A percentile compares a stretch with the other conserved stretches of the same genome.
These are phyloP conservation scores for Ariolimax columbianus DNA, from an alignment of 2,888 invertebrate genomes.

Conservation along the genomic window DNA sequence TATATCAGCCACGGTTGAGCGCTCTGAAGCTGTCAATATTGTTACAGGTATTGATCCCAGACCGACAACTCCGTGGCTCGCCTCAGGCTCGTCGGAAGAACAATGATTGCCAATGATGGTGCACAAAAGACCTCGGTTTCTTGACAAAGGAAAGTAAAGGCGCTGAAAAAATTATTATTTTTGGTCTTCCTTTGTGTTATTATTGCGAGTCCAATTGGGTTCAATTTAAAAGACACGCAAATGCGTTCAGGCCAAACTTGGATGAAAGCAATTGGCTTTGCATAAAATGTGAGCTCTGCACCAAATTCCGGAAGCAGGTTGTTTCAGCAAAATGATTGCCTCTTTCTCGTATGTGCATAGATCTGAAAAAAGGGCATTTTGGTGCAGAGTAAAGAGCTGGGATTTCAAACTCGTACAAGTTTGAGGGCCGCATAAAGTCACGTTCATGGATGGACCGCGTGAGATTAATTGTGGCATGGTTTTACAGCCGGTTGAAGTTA, in stretches of 20 bases:
- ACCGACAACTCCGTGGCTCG: not conserved
- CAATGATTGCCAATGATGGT: not conserved
- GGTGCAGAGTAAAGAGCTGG: no score
- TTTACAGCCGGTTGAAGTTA: no score
- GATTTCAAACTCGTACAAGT: no score
- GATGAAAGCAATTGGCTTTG: not conserved
- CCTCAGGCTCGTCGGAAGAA: not conserved
- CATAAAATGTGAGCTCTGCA: not conserved
- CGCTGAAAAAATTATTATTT: not conserved
- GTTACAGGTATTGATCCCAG: not conserved
- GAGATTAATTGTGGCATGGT: no score
- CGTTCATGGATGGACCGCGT: no score
- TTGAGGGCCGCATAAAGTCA: no score
- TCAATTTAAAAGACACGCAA: not conserved
- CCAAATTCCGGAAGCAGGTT: not conserved
- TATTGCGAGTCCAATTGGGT: not conserved
- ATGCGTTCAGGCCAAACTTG: not conserved
- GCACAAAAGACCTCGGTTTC: not conserved
- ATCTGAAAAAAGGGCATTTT: not conserved
- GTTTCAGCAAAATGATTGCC: not conserved
- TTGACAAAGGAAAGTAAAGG: not conserved
- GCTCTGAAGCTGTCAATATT: not conserved
- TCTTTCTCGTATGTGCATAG: not conserved
- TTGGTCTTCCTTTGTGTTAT: not conserved
- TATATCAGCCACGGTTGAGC: conserved; percentile 2